These are phyloP conservation scores for Chunga burmeisteri DNA, from an alignment of 2,113 vertebrate genomes.

Conservation along the genomic window DNA sequence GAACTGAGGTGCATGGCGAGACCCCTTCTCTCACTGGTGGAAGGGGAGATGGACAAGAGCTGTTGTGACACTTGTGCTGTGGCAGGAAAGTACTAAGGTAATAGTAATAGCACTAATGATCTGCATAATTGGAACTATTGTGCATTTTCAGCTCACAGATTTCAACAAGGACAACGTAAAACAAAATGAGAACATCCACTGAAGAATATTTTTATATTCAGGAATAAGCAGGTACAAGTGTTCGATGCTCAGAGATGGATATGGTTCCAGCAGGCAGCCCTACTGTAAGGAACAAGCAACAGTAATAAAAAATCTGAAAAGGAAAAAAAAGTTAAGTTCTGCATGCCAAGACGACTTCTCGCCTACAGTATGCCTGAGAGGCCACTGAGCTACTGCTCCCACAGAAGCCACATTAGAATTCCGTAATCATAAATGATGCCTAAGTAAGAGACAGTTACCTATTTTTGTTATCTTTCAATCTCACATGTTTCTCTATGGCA, in stretches of 20 bases:
- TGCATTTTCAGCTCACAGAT: neutral
- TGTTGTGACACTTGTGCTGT: neutral
- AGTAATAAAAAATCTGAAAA: neutral
- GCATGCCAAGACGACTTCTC: neutral
- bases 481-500: neutral
- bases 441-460: neutral
- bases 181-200: neutral
- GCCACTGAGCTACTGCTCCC: neutral
- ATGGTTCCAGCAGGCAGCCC: neutral
- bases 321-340: neutral
- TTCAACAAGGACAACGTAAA: neutral
- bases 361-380: neutral
- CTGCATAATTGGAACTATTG: neutral
- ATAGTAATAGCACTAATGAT: neutral
- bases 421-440: neutral
- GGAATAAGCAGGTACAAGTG: neutral
- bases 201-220: neutral
- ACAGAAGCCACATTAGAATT: neutral
- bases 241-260: neutral
- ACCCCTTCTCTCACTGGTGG: neutral
- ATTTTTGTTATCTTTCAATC: neutral
- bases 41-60: neutral
- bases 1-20: neutral
- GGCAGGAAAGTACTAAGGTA: neutral
- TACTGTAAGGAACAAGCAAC: neutral